Evolutionary conservation across 2,797 vertebrate genomes (phyloP), one percentile per base, ranked within the genome.

Genomic region (Pelobates cultripes): DNA sequence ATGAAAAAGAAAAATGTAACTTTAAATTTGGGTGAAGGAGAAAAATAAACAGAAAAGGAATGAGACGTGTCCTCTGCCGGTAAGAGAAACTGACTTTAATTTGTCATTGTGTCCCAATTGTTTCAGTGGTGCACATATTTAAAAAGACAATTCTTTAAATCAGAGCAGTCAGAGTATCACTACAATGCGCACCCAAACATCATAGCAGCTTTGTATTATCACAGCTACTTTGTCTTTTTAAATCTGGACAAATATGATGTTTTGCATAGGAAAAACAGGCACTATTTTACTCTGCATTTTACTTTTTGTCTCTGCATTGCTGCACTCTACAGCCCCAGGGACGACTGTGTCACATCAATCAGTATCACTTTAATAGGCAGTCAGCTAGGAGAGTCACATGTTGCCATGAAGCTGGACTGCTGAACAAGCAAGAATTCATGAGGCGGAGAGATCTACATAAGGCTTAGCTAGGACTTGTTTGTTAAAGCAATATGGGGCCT

Each of bases 361-460:
- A 83, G 81, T 79, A 83, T 83, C 76, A 83, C 71, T 83, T 78
- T 83, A 83, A 83, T 78, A 83, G 76, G 81, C 76, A 83, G 81
- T 63, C 81, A 78, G 81, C 76, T 83, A 78, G 78, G 42, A 15
- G 76, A 78, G 70, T 78, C 71, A 83, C 81, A 83, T 78, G 81
- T 78, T 83, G 70, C 76, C 71, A 83, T 75, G 76, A 78, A 79
- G 71, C 76, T 47, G 70, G 51, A 78, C 66, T 83, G 81, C 81
- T 83, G 81, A 79, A 78, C 81, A 75, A 78, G 81, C 81, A 83
- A 44, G 71, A 83, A 83, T 83, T 64, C 70, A 83, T 70, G 76
- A 70, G 53, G 66, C 3, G 44, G 63, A 15, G 43, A 44, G 71
- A 75, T 61, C 71, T 73, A 42, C 55, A 74, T 61, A 51, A 73